A percentile compares a stretch with the other conserved stretches of the same genome.
Conservation (phyloP, 1,140 invertebrate species). For the Trichogramma pretiosum region DNA sequence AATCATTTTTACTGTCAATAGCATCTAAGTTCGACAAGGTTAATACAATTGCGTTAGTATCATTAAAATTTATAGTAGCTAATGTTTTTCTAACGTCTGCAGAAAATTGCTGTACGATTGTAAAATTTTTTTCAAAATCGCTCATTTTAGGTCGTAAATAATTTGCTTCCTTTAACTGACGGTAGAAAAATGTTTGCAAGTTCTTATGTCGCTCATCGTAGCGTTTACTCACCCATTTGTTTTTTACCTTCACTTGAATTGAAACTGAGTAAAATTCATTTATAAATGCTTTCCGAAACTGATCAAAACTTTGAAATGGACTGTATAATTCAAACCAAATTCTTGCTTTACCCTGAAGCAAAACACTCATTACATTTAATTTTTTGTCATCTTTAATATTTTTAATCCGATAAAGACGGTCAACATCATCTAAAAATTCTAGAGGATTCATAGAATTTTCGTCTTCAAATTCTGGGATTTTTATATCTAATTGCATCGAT, state of each 20-base stretch:
- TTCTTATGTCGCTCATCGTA: slow-evolving; percentile 2
- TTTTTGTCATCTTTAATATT: slow-evolving; percentile 2
- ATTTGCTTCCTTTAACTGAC: slow-evolving; percentile 15
- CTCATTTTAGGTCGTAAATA: slow-evolving; percentile 16
- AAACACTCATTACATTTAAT: neutral
- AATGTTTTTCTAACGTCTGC: slow-evolving; percentile 8
- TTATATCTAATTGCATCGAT: too few species aligned
- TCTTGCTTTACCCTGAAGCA: slow-evolving; percentile 4
- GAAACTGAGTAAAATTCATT: slow-evolving; percentile 21
- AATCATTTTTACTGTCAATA: slow-evolving; percentile 9
- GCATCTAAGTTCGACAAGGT: slow-evolving; percentile 16
- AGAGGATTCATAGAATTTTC: too few species aligned
- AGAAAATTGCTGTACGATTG: slow-evolving; percentile 19
- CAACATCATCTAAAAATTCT: too few species aligned
- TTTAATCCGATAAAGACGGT: too few species aligned
- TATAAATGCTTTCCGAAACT: slow-evolving; percentile 13
- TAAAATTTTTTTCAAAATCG: slow-evolving; percentile 19
- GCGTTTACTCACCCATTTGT: slow-evolving; percentile 11
- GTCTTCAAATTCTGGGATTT: too few species aligned
- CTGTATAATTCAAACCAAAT: slow-evolving; percentile 7
- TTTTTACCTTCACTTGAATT: slow-evolving; percentile 16
- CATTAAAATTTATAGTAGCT: slow-evolving; percentile 7
- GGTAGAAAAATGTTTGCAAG: slow-evolving; percentile 19
- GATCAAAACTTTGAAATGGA: neutral
- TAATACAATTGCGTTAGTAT: slow-evolving; percentile 13